These are phyloP conservation scores for Phymatocera aterrima DNA, from an alignment of 2,888 invertebrate genomes.

Conservation along the genomic window DNA sequence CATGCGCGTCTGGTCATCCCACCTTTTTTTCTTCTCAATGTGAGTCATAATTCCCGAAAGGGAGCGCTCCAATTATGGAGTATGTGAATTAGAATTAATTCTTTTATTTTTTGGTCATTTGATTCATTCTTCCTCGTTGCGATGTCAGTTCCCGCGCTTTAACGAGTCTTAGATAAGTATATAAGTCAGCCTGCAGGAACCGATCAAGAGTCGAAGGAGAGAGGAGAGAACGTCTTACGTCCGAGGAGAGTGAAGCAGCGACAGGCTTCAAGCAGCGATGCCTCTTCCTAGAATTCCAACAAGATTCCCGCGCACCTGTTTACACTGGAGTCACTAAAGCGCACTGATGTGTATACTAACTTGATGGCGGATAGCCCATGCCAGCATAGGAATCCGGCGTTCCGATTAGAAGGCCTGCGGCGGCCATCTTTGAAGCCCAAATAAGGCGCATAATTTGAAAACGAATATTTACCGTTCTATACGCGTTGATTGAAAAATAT, in stretches of 20 bases:
- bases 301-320: conserved; percentile 30
- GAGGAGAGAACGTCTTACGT: not conserved
- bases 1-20: no score
- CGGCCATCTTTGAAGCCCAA: no score
- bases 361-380: no score
- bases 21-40: no score
- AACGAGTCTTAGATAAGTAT: conserved; percentile 9
- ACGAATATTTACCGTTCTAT: no score
- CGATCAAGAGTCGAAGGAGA: not conserved
- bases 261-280: conserved; percentile 15
- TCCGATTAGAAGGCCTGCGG: no score
- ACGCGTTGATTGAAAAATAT: no score
- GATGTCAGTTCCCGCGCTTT: not conserved
- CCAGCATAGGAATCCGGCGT: no score
- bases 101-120: conserved; percentile 3
- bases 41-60: not conserved
- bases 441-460: no score
- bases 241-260: conserved; percentile 40
- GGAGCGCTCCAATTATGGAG: no score
- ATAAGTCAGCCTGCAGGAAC: conserved; percentile 7
- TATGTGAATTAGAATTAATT: not conserved
- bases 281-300: conserved; percentile 24
- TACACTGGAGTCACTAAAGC: conserved; percentile 14
- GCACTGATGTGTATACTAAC: no score
- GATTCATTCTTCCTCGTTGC: conserved; percentile 31